Conservation (phyloP, 2,113 vertebrate genomes). For the Erythrolamprus reginae region DNA sequence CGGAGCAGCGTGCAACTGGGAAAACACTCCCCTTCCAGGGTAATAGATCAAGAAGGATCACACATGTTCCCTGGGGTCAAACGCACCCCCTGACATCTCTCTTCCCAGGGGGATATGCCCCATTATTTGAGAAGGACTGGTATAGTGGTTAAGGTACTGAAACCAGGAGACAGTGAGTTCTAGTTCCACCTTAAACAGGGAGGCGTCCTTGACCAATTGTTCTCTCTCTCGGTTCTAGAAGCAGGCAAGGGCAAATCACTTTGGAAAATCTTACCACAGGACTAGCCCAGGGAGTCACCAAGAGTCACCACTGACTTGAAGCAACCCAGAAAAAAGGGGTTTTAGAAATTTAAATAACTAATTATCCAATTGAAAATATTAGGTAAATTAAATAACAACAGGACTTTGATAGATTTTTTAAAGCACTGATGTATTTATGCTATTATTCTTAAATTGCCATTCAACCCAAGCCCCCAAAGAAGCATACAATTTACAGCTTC, state of each 20-base stretch:
- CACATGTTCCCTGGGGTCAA: no score
- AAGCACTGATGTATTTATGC: neutral
- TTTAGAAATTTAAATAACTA: neutral
- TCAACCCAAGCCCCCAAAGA: neutral
- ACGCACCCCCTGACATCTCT: no score
- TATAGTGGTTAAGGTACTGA: neutral
- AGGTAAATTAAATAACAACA: neutral
- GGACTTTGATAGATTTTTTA: neutral
- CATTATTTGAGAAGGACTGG: no score
- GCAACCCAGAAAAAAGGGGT: neutral
- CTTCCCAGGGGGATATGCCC: no score
- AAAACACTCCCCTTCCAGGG: no score
- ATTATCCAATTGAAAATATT: neutral
- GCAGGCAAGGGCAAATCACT: neutral
- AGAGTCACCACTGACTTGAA: neutral
- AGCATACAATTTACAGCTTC: neutral
- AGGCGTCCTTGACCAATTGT: neutral
- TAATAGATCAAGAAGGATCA: no score
- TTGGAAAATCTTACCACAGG: neutral
- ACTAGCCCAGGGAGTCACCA: neutral
- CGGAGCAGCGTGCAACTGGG: no score
- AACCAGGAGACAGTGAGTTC: neutral
- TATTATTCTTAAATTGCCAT: neutral
- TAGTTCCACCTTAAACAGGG: neutral
- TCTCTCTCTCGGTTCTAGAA: neutral